These are phyloP conservation scores for Trimorus sp. DNA, from an alignment of 2,888 invertebrate genomes.

Conservation along the genomic window DNA sequence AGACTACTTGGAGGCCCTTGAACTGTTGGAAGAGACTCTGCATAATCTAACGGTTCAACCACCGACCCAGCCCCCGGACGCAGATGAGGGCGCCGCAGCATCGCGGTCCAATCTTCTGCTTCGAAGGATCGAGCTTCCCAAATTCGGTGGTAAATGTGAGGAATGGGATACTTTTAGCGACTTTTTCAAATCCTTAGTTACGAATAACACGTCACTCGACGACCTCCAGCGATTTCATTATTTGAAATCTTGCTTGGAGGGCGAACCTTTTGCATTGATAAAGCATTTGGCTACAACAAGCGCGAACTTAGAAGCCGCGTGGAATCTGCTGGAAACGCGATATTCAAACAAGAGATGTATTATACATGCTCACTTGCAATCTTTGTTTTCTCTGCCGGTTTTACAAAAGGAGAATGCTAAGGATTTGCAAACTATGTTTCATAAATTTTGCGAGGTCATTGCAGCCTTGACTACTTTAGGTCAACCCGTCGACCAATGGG, in stretches of 20 bases:
- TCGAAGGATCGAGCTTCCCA: constrained; percentile 4
- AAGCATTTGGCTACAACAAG: not conserved
- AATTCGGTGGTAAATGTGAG: not conserved
- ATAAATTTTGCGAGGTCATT: not conserved
- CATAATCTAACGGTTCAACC: no score
- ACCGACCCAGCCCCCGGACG: no score
- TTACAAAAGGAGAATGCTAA: not conserved
- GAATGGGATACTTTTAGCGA: constrained; percentile 20
- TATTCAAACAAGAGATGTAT: not conserved
- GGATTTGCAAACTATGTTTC: not conserved
- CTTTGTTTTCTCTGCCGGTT: not conserved
- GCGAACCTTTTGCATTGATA: not conserved
- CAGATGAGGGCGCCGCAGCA: no score
- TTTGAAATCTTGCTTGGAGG: not conserved
- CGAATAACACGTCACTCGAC: not conserved
- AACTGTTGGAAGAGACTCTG: no score
- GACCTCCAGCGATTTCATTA: constrained; percentile 1
- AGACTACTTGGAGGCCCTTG: no score
- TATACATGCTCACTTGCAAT: not conserved
- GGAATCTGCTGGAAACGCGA: not conserved
- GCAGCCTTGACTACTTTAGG: not conserved
- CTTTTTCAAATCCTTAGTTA: constrained; percentile 4
- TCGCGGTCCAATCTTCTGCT: not conserved
- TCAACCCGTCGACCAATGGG: not conserved
- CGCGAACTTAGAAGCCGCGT: not conserved